Percentiles rank a stretch among this genome's conserved stretches.
Evolutionary conservation across 2,888 invertebrate genomes (phyloP).

Genomic region (Blomia tropicalis): DNA sequence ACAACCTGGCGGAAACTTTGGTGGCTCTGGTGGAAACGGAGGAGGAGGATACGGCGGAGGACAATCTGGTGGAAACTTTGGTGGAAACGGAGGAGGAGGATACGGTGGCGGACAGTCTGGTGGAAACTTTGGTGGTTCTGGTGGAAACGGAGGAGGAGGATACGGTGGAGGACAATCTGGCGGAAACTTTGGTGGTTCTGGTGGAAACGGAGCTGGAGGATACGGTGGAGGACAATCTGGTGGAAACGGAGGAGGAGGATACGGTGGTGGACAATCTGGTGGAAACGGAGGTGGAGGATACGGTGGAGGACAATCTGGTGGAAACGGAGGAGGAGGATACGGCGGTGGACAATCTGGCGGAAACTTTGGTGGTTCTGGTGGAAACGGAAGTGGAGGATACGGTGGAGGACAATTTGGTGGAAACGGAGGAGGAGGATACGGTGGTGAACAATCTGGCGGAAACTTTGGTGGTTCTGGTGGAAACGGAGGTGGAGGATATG

Average conservation of each 20-base stretch:
- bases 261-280: neutral
- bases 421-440: neutral
- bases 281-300: neutral
- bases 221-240: neutral
- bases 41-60: neutral
- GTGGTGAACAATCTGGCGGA: neutral
- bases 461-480: neutral
- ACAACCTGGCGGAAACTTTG: too few species aligned
- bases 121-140: neutral
- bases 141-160: neutral
- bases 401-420: neutral
- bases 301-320: neutral
- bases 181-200: too few species aligned
- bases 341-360: neutral
- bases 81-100: neutral
- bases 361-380: neutral
- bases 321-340: neutral
- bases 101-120: neutral
- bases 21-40: neutral
- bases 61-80: neutral
- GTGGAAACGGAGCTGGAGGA: neutral
- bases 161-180: neutral
- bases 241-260: neutral
- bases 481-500: neutral
- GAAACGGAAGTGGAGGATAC: neutral